Conservation (phyloP, 2,113 vertebrate genomes). For the Microtus oregoni region DNA sequence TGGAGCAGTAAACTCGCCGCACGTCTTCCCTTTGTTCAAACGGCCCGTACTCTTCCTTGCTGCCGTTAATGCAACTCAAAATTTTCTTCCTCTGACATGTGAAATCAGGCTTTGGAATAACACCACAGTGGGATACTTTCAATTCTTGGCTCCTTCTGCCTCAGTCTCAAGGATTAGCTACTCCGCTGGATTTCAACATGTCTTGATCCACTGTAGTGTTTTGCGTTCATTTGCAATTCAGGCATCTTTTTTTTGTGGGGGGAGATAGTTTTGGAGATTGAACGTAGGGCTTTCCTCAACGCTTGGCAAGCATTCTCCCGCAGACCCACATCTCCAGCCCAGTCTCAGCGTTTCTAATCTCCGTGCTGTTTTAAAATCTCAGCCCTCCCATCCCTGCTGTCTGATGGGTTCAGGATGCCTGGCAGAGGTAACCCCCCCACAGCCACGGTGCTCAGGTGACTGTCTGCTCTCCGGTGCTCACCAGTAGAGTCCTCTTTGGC, state of each 20-base stretch:
- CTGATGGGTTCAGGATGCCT: conserved; percentile 34
- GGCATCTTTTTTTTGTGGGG: too few relatives aligned
- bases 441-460: not conserved
- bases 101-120: not conserved
- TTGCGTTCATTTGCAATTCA: not conserved
- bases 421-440: conserved; percentile 33
- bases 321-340: not conserved
- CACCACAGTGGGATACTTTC: not conserved
- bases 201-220: not conserved
- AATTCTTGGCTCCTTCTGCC: not conserved
- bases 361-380: conserved; percentile 7
- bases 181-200: not conserved
- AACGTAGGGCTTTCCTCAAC: not conserved
- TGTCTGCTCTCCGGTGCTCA: not conserved
- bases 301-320: not conserved
- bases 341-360: not conserved
- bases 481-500: not conserved
- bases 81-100: conserved; percentile 14
- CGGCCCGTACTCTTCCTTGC: not conserved
- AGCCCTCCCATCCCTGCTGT: not conserved
- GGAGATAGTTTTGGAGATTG: not conserved
- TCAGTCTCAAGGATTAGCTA: not conserved
- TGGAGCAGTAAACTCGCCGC: not conserved
- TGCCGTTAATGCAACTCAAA: not conserved
- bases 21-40: not conserved